phyloP scores from a whole-genome alignment of 1,140 invertebrate genomes.

The Armadillidium nasatum region DNA sequence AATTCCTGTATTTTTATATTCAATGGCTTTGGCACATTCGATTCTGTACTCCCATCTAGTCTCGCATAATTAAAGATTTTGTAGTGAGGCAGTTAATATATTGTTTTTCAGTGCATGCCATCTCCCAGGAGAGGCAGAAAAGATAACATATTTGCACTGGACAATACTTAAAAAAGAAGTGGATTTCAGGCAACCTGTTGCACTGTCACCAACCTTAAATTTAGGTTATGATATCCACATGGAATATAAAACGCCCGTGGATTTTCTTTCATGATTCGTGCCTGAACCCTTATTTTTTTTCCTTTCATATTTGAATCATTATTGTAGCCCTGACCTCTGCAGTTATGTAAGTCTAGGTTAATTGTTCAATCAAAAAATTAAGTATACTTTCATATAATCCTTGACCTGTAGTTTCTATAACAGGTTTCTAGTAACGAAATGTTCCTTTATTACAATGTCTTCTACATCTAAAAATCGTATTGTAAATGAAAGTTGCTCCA shows the following conservation, averaged over 20 bases:
- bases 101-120: constrained; percentile 18
- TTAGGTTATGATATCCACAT: neutral
- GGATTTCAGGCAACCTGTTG: neutral
- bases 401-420: too few relatives aligned
- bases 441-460: too few relatives aligned
- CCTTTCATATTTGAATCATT: neutral
- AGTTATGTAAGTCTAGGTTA: neutral
- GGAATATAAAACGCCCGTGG: neutral
- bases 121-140: constrained; percentile 6
- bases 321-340: neutral
- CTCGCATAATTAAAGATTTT: constrained; percentile 23
- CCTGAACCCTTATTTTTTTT: neutral
- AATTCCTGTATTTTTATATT: constrained; percentile 3
- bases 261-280: neutral
- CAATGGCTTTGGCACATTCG: constrained; percentile 23
- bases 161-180: constrained; percentile 1
- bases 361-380: too few relatives aligned
- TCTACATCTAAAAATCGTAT: too few relatives aligned
- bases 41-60: constrained; percentile 22
- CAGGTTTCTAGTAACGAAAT: too few relatives aligned
- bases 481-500: too few relatives aligned
- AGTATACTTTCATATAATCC: too few relatives aligned
- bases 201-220: neutral
- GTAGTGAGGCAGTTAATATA: neutral
- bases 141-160: constrained; percentile 19